A percentile compares a stretch with the other conserved stretches of the same genome.
These are phyloP conservation scores for Tipula helvola DNA, from an alignment of 2,888 invertebrate species.

Conservation along the genomic window DNA sequence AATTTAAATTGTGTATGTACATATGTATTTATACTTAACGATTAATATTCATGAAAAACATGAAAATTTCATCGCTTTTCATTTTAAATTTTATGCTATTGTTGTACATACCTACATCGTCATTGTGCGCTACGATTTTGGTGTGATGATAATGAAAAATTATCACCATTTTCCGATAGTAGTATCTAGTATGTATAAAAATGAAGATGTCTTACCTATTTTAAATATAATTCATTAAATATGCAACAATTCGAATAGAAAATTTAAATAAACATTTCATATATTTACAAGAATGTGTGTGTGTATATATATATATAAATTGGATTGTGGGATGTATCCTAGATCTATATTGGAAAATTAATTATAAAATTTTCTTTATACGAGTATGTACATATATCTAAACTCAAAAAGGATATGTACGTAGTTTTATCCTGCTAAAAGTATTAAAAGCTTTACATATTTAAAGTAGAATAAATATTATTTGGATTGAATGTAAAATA, in stretches of 20 bases:
- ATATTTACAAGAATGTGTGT: not conserved
- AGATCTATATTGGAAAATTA: not conserved
- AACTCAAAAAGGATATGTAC: not conserved
- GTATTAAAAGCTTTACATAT: conserved; percentile 4
- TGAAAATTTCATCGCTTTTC: not conserved
- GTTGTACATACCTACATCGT: not conserved
- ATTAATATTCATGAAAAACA: not conserved
- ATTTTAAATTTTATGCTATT: not conserved
- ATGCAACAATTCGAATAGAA: not conserved
- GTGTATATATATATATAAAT: not conserved
- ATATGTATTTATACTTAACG: not conserved
- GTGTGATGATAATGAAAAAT: not conserved
- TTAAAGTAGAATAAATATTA: not conserved
- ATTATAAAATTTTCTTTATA: not conserved
- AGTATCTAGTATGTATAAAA: not conserved
- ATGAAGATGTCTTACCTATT: not conserved
- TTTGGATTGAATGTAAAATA: not conserved
- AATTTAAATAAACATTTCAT: not conserved
- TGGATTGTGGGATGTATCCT: not conserved
- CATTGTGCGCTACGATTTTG: not conserved
- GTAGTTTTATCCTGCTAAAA: not conserved
- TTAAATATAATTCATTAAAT: not conserved
- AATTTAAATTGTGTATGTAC: not conserved
- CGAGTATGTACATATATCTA: not conserved
- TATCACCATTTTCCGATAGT: not conserved